Evolutionary conservation across 2,888 invertebrate genomes (phyloP), one percentile per base, ranked within the genome.

Genomic region (Mylabris sibirica): DNA sequence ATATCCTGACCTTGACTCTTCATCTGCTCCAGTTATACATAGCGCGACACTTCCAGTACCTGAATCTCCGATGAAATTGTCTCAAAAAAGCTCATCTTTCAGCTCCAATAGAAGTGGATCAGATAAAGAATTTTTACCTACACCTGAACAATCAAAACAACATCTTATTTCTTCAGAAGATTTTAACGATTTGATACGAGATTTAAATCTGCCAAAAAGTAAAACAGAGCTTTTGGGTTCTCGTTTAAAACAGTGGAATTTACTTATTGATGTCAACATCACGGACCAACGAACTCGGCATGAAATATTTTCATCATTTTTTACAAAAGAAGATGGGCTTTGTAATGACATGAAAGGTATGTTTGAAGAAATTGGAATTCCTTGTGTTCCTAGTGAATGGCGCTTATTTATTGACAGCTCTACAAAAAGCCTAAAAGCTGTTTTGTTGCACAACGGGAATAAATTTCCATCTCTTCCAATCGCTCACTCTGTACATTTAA

Each of bases 381-480:
- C 67, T n/a, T 72, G 61, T 60, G 60, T 62, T 34, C 67, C 69
- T 59, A 65, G 35, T 38, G 70, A 75, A 65, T 74, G 75, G 72
- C 66, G 69, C 26, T 62, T 75, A 24, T 74, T 75, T 35, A 74
- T 74, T 12, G 75, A 75, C 65, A 72, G 70, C 62, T 68, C 63
- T 20, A 64, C 66, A 49, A 66, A 59, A 66, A 63, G 62, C 35
- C 41, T 75, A 30, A 76, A 77, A 70, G 71, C 70, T 6, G 76
- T 77, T 61, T 38, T 77, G 30, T 63, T 77, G 73, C 70, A 73
- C 64, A 72, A 53, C 65, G 78, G 78, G 41, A 81, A 79, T 70
- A 70, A 70, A 71, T 75, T 75, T 63, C 74, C 78, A 64, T 76
- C 77, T 68, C 66, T 80, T 71, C 79, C 80, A 24, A 66, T 81